Evolutionary conservation across 1,140 invertebrate genomes (phyloP).

Genomic region (Zelostemma sp.): DNA sequence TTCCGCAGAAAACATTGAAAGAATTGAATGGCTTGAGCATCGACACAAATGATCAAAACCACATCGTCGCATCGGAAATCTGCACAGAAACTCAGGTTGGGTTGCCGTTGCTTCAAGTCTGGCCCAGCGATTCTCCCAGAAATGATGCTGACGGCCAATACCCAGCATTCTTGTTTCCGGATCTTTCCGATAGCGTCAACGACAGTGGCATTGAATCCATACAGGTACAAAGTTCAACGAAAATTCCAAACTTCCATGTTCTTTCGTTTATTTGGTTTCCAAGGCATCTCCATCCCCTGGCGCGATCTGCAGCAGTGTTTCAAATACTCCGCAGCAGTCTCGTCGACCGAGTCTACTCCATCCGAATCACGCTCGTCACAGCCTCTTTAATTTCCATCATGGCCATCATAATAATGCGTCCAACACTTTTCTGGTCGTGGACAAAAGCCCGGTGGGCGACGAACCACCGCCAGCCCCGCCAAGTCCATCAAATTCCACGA

Average conservation of each 20-base stretch:
- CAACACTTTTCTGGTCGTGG: slow-evolving; percentile 58
- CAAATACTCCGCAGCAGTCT: slow-evolving; percentile 64
- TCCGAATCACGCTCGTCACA: slow-evolving; percentile 77
- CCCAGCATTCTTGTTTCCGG: slow-evolving; percentile 76
- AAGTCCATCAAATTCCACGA: slow-evolving; percentile 68
- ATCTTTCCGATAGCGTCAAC: slow-evolving; percentile 61
- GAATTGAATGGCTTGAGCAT: slow-evolving; percentile 72
- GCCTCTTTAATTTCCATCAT: slow-evolving; percentile 68
- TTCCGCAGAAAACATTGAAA: slow-evolving; percentile 74
- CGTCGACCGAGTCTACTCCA: slow-evolving; percentile 76
- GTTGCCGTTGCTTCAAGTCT: slow-evolving; percentile 76
- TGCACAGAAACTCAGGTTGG: slow-evolving; percentile 57
- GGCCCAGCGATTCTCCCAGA: slow-evolving; percentile 77
- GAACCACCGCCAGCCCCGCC: slow-evolving; percentile 58
- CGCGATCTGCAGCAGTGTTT: slow-evolving; percentile 53
- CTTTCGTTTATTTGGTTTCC: too few relatives aligned
- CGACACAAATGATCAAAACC: slow-evolving; percentile 61
- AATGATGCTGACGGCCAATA: slow-evolving; percentile 78
- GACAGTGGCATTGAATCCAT: slow-evolving; percentile 78
- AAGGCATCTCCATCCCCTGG: slow-evolving; percentile 76
- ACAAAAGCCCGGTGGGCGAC: slow-evolving; percentile 59
- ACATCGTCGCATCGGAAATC: slow-evolving; percentile 57
- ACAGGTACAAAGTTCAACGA: slow-evolving; percentile 64
- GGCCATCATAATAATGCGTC: slow-evolving; percentile 62
- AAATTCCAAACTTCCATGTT: neutral